Conservation (phyloP, 2,113 vertebrate genomes). For the Theropithecus gelada region DNA sequence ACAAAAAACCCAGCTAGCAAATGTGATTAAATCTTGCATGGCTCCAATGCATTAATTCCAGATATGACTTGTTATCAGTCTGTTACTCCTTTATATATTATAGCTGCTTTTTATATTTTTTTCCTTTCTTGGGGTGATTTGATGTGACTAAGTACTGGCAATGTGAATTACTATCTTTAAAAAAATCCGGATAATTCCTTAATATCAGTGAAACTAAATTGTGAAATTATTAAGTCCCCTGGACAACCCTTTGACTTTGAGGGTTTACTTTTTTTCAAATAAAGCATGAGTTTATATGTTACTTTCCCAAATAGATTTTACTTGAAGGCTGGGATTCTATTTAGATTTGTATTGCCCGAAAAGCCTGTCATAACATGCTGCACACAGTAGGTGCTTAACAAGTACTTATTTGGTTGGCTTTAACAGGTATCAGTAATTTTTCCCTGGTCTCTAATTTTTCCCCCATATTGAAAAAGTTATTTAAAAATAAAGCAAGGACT, state of each 20-base stretch:
- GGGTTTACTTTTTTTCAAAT: neutral
- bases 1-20: neutral
- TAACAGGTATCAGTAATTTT: neutral
- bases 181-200: neutral
- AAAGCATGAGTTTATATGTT: neutral
- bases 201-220: neutral
- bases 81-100: neutral
- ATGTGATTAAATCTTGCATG: neutral
- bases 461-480: neutral
- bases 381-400: conserved; percentile 41
- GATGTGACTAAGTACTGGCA: neutral
- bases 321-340: neutral
- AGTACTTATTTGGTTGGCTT: neutral
- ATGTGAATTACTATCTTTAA: neutral
- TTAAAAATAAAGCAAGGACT: conserved; percentile 48
- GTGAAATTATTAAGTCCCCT: neutral
- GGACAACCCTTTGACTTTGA: neutral
- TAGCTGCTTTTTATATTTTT: neutral
- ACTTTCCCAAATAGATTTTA: neutral
- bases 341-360: neutral
- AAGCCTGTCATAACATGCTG: neutral
- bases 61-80: neutral
- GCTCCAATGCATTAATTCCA: neutral
- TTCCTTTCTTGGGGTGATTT: neutral
- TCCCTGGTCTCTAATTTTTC: neutral